A percentile compares a stretch with the other conserved stretches of the same genome.
phyloP scores from a whole-genome alignment of 2,888 invertebrate genomes.

The Fabriciana adippe region DNA sequence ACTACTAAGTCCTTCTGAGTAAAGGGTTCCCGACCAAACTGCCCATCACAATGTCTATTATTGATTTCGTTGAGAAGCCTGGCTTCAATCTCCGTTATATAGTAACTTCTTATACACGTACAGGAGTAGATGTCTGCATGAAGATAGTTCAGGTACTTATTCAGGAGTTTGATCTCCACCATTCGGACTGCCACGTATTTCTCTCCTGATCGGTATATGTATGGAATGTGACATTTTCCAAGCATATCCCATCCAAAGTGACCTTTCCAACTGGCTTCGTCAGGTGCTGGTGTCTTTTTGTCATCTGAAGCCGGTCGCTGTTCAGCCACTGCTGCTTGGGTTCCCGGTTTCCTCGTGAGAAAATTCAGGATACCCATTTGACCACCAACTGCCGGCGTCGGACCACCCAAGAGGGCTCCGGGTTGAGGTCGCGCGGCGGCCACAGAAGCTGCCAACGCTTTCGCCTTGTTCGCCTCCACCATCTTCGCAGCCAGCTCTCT shows the following conservation, averaged over 20 bases:
- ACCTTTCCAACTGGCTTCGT: constrained; percentile 90
- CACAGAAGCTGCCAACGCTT: constrained; percentile 74
- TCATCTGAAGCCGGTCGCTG: constrained; percentile 62
- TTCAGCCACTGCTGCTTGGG: constrained; percentile 54
- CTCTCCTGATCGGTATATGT: constrained; percentile 91
- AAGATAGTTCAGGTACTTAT: constrained; percentile 93
- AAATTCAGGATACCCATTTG: constrained; percentile 85
- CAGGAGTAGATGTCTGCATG: constrained; percentile 95
- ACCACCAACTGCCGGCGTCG: constrained; percentile 66
- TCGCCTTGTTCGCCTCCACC: constrained; percentile 90
- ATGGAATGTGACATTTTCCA: constrained; percentile 93
- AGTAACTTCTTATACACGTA: constrained; percentile 95
- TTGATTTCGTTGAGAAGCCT: constrained; percentile 96
- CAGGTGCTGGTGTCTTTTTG: constrained; percentile 77
- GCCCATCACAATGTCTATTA: constrained; percentile 93
- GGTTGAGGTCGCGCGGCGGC: constrained; percentile 79
- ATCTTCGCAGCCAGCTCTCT: constrained; percentile 93
- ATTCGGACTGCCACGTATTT: constrained; percentile 97
- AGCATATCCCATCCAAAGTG: constrained; percentile 96
- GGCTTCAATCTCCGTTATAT: constrained; percentile 95
- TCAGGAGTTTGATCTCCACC: constrained; percentile 94
- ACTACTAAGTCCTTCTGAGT: constrained; percentile 95
- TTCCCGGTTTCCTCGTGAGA: constrained; percentile 73
- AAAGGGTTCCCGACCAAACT: constrained; percentile 94
- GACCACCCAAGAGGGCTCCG: constrained; percentile 61